Evolutionary conservation across 2,113 vertebrate genomes (phyloP).

Genomic region (Ageneiosus marmoratus): DNA sequence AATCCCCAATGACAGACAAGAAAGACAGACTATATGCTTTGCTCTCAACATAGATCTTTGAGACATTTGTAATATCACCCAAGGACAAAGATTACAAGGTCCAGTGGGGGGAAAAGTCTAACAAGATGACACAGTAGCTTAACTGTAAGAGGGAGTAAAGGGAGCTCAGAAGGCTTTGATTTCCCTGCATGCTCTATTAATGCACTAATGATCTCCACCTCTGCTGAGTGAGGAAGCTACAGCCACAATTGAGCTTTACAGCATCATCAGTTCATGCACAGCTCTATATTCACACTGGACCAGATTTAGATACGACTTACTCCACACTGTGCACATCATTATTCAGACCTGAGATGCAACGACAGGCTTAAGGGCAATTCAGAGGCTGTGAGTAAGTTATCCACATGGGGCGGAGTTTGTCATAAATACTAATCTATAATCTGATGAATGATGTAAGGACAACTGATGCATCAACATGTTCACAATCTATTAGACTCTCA

Average conservation of each 20-base stretch:
- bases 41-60: background rate
- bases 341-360: background rate
- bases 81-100: slow-evolving; percentile 31
- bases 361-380: background rate
- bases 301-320: background rate
- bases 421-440: background rate
- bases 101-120: background rate
- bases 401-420: background rate
- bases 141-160: slow-evolving; percentile 20
- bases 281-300: background rate
- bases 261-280: background rate
- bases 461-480: background rate
- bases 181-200: slow-evolving; percentile 44
- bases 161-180: slow-evolving; percentile 40
- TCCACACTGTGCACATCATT: background rate
- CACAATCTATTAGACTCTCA: background rate
- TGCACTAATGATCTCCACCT: slow-evolving; percentile 33
- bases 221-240: slow-evolving; percentile 19
- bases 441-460: background rate
- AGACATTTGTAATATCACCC: slow-evolving; percentile 11
- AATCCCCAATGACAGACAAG: background rate
- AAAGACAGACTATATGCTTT: background rate
- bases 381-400: background rate
- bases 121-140: slow-evolving; percentile 39
- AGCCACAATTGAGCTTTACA: slow-evolving; percentile 15